Percentiles rank a stretch among this genome's conserved stretches.
Conservation (phyloP, 2,888 invertebrate species). For the Lasioglossum leucozonium region DNA sequence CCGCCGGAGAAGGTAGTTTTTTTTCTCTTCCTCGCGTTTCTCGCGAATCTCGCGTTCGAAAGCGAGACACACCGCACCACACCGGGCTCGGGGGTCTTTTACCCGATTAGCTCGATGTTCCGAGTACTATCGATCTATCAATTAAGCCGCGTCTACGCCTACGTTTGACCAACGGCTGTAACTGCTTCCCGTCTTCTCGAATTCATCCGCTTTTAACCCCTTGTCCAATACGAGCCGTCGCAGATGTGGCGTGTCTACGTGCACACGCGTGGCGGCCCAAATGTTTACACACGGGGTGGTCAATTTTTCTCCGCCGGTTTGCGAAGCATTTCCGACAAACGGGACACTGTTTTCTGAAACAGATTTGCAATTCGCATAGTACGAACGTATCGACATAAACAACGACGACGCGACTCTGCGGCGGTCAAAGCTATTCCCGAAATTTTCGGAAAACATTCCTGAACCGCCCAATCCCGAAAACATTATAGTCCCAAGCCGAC, state of each 20-base stretch:
- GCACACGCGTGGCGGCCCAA: not conserved
- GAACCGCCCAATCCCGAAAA: too few relatives aligned
- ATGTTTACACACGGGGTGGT: not conserved
- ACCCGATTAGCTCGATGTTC: constrained; percentile 48
- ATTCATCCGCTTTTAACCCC: constrained; percentile 42
- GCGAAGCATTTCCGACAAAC: not conserved
- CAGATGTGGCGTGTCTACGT: not conserved
- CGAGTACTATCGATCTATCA: constrained; percentile 50
- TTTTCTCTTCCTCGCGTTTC: constrained; percentile 11
- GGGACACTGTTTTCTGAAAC: not conserved
- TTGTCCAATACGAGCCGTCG: not conserved
- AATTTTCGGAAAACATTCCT: too few relatives aligned
- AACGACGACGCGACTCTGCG: too few relatives aligned
- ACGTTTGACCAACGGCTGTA: constrained; percentile 15
- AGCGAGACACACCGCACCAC: not conserved
- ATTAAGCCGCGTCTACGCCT: constrained; percentile 37
- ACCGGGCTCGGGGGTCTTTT: constrained; percentile 40
- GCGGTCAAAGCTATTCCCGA: too few relatives aligned
- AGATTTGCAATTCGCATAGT: too few relatives aligned
- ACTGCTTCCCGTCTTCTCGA: constrained; percentile 22
- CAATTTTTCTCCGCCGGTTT: not conserved
- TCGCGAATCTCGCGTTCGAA: not conserved
- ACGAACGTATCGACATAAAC: too few relatives aligned
- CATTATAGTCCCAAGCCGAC: too few relatives aligned
- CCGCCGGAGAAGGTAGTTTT: not conserved